Conservation (phyloP, 1,140 invertebrate species). For the Panagrolaimus sp. region DNA sequence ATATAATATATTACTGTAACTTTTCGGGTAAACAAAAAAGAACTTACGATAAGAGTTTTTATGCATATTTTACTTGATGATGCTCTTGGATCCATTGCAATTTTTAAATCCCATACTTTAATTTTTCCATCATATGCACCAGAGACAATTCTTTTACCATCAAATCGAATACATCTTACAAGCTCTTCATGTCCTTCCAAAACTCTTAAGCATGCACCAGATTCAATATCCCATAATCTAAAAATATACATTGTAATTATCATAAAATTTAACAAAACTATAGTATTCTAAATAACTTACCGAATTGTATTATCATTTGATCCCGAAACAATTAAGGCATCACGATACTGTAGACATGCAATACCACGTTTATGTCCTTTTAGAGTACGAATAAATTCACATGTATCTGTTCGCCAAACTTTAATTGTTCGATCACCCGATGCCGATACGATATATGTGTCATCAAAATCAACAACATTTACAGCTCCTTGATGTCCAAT, state of each 20-base stretch:
- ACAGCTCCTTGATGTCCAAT: conserved; percentile 97
- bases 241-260: conserved; percentile 27
- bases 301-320: conserved; percentile 98
- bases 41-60: conserved; percentile 85
- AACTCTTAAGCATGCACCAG: conserved; percentile 87
- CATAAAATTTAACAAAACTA: no score
- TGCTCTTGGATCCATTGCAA: conserved; percentile 86
- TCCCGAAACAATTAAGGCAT: conserved; percentile 92
- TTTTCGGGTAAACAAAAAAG: conserved; percentile 19
- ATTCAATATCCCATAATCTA: conserved; percentile 98
- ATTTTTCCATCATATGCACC: conserved; percentile 99
- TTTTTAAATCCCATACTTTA: conserved; percentile 97
- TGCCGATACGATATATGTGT: conserved; percentile 99
- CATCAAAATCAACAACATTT: conserved; percentile 99
- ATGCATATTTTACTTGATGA: conserved; percentile 85
- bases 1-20: no score
- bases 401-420: conserved; percentile 92
- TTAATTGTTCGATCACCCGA: conserved; percentile 98
- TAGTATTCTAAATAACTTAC: no score
- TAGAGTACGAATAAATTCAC: conserved; percentile 96
- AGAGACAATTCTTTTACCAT: conserved; percentile 94
- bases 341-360: conserved; percentile 95
- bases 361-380: conserved; percentile 98
- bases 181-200: conserved; percentile 98
- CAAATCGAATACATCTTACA: conserved; percentile 91